Conservation (phyloP, 1,140 invertebrate species). For the Campoletis sonorensis region DNA sequence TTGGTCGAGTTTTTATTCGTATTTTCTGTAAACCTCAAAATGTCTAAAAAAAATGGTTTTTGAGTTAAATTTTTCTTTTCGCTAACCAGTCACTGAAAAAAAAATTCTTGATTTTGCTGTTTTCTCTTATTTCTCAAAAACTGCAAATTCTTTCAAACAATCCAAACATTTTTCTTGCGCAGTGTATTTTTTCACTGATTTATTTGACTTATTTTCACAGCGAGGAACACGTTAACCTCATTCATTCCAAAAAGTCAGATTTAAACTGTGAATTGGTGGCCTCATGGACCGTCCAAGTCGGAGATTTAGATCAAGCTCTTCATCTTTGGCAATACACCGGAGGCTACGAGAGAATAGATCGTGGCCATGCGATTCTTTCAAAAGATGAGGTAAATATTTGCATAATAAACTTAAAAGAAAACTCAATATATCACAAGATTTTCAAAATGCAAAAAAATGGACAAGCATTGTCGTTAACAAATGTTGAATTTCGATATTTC, state of each 20-base stretch:
- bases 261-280: conserved; percentile 87
- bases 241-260: conserved; percentile 84
- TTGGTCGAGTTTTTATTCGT: too few species aligned
- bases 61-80: too few species aligned
- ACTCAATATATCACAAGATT: too few species aligned
- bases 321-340: conserved; percentile 96
- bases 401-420: too few species aligned
- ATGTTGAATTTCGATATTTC: not conserved
- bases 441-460: too few species aligned
- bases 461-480: not conserved
- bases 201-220: conserved; percentile 75
- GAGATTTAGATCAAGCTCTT: conserved; percentile 97
- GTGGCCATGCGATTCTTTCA: conserved; percentile 84
- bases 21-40: too few species aligned
- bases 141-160: not conserved
- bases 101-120: too few species aligned
- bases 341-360: conserved; percentile 93
- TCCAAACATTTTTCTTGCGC: not conserved
- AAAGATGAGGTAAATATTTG: conserved; percentile 84
- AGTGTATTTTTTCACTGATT: conserved; percentile 24
- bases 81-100: too few species aligned
- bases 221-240: conserved; percentile 87
- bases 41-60: too few species aligned
- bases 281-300: conserved; percentile 94
- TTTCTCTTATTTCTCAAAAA: not conserved